Percentiles rank a stretch among this genome's conserved stretches.
Conservation (phyloP, 2,797 vertebrate species). For the Coccyzus lansbergi region DNA sequence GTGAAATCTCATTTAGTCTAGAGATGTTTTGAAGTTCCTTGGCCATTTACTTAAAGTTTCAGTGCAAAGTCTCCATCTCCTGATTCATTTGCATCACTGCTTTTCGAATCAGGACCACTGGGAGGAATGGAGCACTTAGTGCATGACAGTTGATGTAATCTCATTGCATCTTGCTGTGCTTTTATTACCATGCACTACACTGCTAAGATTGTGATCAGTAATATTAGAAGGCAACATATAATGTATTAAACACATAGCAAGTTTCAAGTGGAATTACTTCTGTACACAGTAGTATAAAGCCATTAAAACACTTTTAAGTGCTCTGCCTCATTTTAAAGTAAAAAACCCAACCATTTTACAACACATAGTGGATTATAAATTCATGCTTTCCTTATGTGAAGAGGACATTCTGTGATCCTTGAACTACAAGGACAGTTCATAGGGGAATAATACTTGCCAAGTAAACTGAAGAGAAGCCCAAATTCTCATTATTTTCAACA, state of each 20-base stretch:
- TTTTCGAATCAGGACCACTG: neutral
- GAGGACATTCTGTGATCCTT: neutral
- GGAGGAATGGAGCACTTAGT: neutral
- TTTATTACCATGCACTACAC: neutral
- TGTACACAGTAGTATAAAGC: neutral
- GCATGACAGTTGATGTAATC: neutral
- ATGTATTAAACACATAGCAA: neutral
- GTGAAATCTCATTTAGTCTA: neutral
- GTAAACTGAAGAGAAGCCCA: neutral
- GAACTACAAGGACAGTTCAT: neutral
- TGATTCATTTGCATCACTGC: neutral
- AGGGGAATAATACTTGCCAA: neutral
- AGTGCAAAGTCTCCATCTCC: neutral
- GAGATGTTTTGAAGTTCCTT: neutral
- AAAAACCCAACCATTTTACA: neutral
- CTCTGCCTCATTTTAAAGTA: neutral
- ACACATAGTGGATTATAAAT: neutral
- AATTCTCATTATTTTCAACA: neutral
- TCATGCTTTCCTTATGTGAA: neutral
- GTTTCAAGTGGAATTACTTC: neutral
- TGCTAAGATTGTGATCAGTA: neutral
- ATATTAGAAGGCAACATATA: neutral
- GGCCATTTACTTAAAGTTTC: neutral
- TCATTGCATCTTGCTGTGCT: neutral
- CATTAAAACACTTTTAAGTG: neutral